A percentile compares a stretch with the other conserved stretches of the same genome.
Conservation (phyloP, 2,797 vertebrate species). For the Kryptolebias ocellatus region DNA sequence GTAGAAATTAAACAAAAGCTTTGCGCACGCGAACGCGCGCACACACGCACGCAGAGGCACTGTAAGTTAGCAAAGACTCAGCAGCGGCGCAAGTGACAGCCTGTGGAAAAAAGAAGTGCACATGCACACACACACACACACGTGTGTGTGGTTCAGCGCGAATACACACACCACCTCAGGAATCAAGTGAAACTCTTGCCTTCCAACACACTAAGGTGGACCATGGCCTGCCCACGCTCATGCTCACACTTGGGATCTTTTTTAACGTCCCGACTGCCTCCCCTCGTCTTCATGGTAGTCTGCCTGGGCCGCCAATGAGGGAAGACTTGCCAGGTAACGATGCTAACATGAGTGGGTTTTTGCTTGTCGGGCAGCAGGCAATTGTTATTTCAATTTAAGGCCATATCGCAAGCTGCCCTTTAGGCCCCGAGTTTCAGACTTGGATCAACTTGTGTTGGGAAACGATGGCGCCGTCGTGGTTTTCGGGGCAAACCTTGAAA, state of each 20-base stretch:
- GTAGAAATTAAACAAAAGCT: constrained; percentile 86
- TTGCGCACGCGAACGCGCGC: constrained; percentile 57
- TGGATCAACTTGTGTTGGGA: too few relatives aligned
- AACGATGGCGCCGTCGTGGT: too few relatives aligned
- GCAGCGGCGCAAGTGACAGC: constrained; percentile 65
- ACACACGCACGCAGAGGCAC: constrained; percentile 39
- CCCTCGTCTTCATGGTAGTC: constrained; percentile 70
- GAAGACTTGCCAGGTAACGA: constrained; percentile 42
- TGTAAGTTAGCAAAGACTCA: constrained; percentile 70
- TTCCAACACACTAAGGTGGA: constrained; percentile 68
- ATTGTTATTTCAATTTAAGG: constrained; percentile 1
- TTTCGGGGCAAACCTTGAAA: too few relatives aligned
- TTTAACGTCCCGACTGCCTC: constrained; percentile 62
- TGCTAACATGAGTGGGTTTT: constrained; percentile 28
- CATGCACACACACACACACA: constrained; percentile 51
- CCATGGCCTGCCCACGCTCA: constrained; percentile 71
- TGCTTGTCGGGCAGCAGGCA: constrained; percentile 3
- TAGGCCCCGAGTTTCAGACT: too few relatives aligned
- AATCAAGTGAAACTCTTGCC: constrained; percentile 63
- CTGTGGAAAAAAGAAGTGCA: constrained; percentile 61
- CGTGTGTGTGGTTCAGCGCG: constrained; percentile 49
- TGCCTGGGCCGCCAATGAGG: constrained; percentile 41
- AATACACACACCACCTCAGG: constrained; percentile 26
- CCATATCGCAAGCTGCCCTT: too few relatives aligned
- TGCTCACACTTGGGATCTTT: constrained; percentile 71